Percentiles rank a stretch among this genome's conserved stretches.
Conservation (phyloP, 2,797 vertebrate species). For the Xerus rutilus region DNA sequence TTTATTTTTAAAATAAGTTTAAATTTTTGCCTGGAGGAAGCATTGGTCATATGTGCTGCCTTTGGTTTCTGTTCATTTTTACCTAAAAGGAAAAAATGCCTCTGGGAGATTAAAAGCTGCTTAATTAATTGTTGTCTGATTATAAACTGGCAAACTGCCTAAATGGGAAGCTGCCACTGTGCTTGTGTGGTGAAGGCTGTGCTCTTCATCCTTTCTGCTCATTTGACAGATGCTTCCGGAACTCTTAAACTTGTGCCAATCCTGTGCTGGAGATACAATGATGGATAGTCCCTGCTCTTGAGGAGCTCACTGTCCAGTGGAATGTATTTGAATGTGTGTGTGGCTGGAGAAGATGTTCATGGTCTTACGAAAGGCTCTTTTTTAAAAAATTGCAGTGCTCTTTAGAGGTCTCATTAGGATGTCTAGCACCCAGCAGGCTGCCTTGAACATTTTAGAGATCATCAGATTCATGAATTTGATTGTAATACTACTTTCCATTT, state of each 20-base stretch:
- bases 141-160: conserved; percentile 54
- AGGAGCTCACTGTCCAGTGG: not conserved
- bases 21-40: conserved; percentile 49
- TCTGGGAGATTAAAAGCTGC: conserved; percentile 70
- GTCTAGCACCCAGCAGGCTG: not conserved
- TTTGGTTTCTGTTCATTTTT: conserved; percentile 53
- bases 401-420: not conserved
- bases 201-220: not conserved
- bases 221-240: not conserved
- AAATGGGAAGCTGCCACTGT: conserved; percentile 18
- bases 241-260: not conserved
- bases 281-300: not conserved
- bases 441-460: conserved; percentile 49
- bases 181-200: not conserved
- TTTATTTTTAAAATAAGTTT: conserved; percentile 55
- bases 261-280: not conserved
- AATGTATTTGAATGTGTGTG: conserved; percentile 48
- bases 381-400: not conserved
- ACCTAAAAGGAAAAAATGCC: conserved; percentile 53
- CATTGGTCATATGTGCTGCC: conserved; percentile 52
- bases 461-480: conserved; percentile 61
- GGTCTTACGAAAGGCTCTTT: conserved; percentile 38
- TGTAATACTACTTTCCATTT: conserved; percentile 13
- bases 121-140: conserved; percentile 63
- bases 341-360: conserved; percentile 19